A percentile compares a stretch with the other conserved stretches of the same genome.
phyloP scores from a whole-genome alignment of 2,797 vertebrate species.

The Coregonus suidteri region DNA sequence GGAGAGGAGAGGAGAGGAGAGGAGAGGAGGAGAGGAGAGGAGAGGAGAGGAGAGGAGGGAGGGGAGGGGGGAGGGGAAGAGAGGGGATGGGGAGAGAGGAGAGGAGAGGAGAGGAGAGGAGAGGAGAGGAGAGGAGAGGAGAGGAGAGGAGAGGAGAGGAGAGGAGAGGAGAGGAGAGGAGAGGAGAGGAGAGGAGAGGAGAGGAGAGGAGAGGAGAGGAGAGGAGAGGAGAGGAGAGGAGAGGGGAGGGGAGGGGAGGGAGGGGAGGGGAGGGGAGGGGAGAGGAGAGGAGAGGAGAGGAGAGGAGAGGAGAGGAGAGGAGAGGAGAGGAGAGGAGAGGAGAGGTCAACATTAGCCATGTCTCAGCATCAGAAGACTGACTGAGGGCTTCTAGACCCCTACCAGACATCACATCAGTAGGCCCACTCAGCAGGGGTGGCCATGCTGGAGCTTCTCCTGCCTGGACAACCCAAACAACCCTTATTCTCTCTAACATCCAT shows the following conservation, averaged over 20 bases:
- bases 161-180: not conserved
- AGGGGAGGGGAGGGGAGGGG: no score
- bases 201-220: not conserved
- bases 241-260: not conserved
- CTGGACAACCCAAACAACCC: not conserved
- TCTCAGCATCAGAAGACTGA: no score
- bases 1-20: not conserved
- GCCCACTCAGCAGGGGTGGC: slow-evolving; percentile 16
- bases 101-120: not conserved
- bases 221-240: not conserved
- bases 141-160: not conserved
- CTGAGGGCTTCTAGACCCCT: slow-evolving; percentile 2
- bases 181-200: not conserved
- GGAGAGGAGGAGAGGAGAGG: not conserved
- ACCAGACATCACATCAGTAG: slow-evolving; percentile 26
- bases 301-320: not conserved
- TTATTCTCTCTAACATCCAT: no score
- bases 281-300: not conserved
- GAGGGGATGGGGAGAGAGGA: not conserved
- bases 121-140: not conserved
- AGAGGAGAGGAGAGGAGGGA: not conserved
- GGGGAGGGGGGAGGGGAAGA: no score
- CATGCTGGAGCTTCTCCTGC: not conserved
- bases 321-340: not conserved
- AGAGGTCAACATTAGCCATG: not conserved